These are phyloP conservation scores for Macquaria australasica DNA, from an alignment of 2,113 vertebrate species.

Conservation along the genomic window DNA sequence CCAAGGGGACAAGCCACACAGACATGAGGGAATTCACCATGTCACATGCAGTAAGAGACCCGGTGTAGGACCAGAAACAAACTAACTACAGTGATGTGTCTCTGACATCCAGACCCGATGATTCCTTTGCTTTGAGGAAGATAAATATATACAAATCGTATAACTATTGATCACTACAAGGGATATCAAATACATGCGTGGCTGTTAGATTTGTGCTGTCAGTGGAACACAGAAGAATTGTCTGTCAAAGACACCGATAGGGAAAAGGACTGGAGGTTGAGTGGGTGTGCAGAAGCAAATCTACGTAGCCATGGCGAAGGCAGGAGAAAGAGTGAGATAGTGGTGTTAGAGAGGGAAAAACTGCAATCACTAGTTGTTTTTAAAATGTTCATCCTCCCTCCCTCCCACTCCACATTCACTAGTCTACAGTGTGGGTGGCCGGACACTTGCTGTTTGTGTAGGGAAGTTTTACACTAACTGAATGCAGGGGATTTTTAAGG, in stretches of 20 bases:
- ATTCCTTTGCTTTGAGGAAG: conserved; percentile 18
- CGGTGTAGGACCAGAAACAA: conserved; percentile 25
- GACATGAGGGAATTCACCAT: conserved; percentile 32
- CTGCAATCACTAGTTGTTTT: conserved; percentile 48
- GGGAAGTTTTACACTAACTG: conserved; percentile 51
- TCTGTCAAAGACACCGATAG: conserved; percentile 18
- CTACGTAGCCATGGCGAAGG: conserved; percentile 18
- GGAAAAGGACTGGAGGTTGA: conserved; percentile 2
- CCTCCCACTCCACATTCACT: conserved; percentile 51
- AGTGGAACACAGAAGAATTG: conserved; percentile 14
- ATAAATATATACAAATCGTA: not conserved
- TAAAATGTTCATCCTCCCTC: conserved; percentile 53
- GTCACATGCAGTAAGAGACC: conserved; percentile 28
- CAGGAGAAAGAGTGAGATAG: conserved; percentile 41
- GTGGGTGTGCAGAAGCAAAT: conserved; percentile 38
- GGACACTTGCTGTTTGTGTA: conserved; percentile 53
- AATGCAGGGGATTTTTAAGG: conserved; percentile 34
- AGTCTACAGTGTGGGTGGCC: conserved; percentile 65
- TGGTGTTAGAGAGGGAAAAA: conserved; percentile 19
- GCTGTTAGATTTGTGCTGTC: conserved; percentile 25
- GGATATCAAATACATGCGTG: conserved; percentile 1
- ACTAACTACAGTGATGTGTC: conserved; percentile 19
- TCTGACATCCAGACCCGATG: conserved; percentile 12
- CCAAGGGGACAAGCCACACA: conserved; percentile 9
- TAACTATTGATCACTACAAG: not conserved